Evolutionary conservation across 2,888 invertebrate genomes (phyloP), one percentile per base, ranked within the genome.

Genomic region (Hypomecis atomaria): DNA sequence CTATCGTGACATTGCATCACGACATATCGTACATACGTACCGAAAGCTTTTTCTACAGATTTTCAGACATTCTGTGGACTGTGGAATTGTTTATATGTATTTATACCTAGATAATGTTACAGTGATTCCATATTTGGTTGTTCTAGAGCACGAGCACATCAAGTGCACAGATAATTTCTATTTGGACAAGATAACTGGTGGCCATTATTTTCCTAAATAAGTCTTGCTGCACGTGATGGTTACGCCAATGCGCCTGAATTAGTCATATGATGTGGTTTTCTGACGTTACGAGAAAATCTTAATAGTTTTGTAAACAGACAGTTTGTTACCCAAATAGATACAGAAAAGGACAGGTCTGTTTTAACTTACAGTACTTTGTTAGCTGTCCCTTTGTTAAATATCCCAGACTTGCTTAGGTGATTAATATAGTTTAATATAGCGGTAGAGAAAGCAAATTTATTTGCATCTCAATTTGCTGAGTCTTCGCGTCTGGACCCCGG

Each of bases 91-190:
- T 3, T 23, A 23, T 23, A 3, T 3, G 3, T 23, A 1, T 23
- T 2, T 23, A 3, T 23, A 23, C 23, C 23, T 23, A 23, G 1
- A 23, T 23, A 23, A 23, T 23, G 23, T 23, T 23, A 42, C 10
- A 52, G 37, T 9, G 37, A 10, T 45, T 45, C 55, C 55, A 37
- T 55, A 45, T 55, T 55, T 45, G 45, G 55, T 36, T 45, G 37
- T 55, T 55, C 38, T 11, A 44, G 11, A 53, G 4, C 61, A 73
- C 72, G 44, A 71, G 67, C n/a, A 47, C 0, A 13, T 59, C 1
- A 10, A 23, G 43, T 65, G 58, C n/a, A 55, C 43, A 49, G 54
- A 60, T 57, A 60, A 54, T 60, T 47, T 36, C 13, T 55, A 44
- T 61, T 49, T 49, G 13, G 6, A 48, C 49, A 44, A 48, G 54